A percentile compares a stretch with the other conserved stretches of the same genome.
Evolutionary conservation across 2,113 vertebrate genomes (phyloP).

Genomic region (Melanotaenia duboulayi): DNA sequence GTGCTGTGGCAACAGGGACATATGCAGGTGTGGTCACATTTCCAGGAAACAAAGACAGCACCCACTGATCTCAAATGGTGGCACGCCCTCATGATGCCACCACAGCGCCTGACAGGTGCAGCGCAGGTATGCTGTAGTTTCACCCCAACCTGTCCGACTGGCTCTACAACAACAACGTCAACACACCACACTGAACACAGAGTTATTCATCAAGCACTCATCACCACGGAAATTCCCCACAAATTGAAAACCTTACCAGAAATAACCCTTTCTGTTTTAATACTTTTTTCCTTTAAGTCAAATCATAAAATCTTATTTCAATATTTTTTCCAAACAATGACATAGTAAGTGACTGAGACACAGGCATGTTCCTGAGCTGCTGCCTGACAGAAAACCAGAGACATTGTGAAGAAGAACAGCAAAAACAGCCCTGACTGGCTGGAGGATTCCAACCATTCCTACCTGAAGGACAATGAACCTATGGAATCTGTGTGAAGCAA

Average conservation of each 20-base stretch:
- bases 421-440: slow-evolving; percentile 53
- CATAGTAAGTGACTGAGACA: not conserved
- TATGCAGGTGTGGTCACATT: not conserved
- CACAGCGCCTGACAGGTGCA: slow-evolving; percentile 63
- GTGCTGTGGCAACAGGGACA: not conserved
- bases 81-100: slow-evolving; percentile 1
- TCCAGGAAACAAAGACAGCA: slow-evolving; percentile 28
- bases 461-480: slow-evolving; percentile 34
- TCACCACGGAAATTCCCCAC: not conserved
- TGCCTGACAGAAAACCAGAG: slow-evolving; percentile 16
- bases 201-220: not conserved
- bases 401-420: slow-evolving; percentile 39
- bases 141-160: slow-evolving; percentile 76
- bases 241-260: too few species aligned
- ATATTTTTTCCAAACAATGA: not conserved
- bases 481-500: not conserved
- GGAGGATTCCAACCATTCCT: slow-evolving; percentile 67
- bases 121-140: slow-evolving; percentile 70
- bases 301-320: not conserved
- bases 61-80: slow-evolving; percentile 6
- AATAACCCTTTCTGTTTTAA: too few species aligned
- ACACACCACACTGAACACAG: not conserved
- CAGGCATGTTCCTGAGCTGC: slow-evolving; percentile 1
- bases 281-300: too few species aligned
- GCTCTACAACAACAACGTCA: slow-evolving; percentile 48